Evolutionary conservation across 1,140 invertebrate genomes (phyloP).

Genomic region (Pomacea maculata): DNA sequence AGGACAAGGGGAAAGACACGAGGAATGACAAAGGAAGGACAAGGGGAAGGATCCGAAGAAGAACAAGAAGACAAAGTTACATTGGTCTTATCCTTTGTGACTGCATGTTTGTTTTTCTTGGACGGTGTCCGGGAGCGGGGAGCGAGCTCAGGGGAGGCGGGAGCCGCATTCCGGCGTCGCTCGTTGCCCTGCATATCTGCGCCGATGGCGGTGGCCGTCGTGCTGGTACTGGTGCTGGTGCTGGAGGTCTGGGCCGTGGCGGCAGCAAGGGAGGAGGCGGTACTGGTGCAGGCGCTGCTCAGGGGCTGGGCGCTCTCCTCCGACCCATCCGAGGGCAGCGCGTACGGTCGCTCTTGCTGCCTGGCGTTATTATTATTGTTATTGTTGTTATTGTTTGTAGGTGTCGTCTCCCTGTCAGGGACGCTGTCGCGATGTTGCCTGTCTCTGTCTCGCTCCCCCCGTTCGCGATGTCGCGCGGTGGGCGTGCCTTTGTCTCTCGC

Average conservation of each 20-base stretch:
- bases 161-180: conserved; percentile 7
- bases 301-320: conserved; percentile 18
- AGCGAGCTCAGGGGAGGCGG: conserved; percentile 12
- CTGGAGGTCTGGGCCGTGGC: not conserved
- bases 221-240: conserved; percentile 7
- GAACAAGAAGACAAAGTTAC: too few species aligned
- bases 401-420: not conserved
- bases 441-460: not conserved
- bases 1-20: too few species aligned
- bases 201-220: not conserved
- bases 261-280: not conserved
- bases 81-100: not conserved
- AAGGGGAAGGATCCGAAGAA: too few species aligned
- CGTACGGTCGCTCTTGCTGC: conserved; percentile 7
- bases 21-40: too few species aligned
- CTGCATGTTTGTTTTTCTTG: conserved; percentile 7
- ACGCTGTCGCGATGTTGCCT: not conserved
- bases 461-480: conserved; percentile 1
- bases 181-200: conserved; percentile 16
- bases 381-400: conserved; percentile 12
- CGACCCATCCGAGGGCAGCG: conserved; percentile 14
- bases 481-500: not conserved
- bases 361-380: conserved; percentile 1
- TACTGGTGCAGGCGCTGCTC: not conserved
- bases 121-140: not conserved